Base-by-base conservation (phyloP, 2,113 vertebrate genomes). In the Syrmaticus mikado region DNA sequence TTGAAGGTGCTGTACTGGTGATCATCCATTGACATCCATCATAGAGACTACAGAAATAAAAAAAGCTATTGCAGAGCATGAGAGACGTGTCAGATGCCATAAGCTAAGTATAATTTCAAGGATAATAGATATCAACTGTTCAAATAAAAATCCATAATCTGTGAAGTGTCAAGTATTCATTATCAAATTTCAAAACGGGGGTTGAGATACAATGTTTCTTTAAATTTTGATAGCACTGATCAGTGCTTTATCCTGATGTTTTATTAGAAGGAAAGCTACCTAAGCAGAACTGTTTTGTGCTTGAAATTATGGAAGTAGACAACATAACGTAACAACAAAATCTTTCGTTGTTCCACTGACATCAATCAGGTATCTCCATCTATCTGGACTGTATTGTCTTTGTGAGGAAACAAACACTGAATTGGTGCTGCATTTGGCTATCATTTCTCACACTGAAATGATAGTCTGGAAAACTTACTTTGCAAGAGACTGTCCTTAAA, bases 1-100 rank as follows among this genome's bases (percentile, higher is more conserved):
- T 70, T 60, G 83, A 91, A 94, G 71, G 50, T 71, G 34, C 30
- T 94, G 13, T 82, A 85, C 65, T 85, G 58, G 77, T 85, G 82
- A 78, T 92, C 58, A 17, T 55, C 50, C 87, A 82, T 94, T 90
- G 83, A 67, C 80, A 62, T 92, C 15, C 67, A 55, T 85, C 7
- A 10, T 72, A 78, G 66, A 87, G 30, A n/a, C 71, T 84, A 85
- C 38, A 89, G 76, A 77, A 66, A 91, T 70, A 58, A 85, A 85
- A 34, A 71, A 22, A 87, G 25, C 8, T 71, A 73, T 73, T 80
- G 18, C 38, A 88, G 71, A 92, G 48, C 76, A 66, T 41, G 19
- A 5, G 3, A 83, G 8, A 40, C 15, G n/a, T 67, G 38, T 87
- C 17, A 30, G 62, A 30, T 58, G 30, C 34, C 8, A 5, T 62